Percentiles rank a stretch among this genome's conserved stretches.
These are phyloP conservation scores for Penaeus chinensis DNA, from an alignment of 1,140 invertebrate species.

Conservation along the genomic window DNA sequence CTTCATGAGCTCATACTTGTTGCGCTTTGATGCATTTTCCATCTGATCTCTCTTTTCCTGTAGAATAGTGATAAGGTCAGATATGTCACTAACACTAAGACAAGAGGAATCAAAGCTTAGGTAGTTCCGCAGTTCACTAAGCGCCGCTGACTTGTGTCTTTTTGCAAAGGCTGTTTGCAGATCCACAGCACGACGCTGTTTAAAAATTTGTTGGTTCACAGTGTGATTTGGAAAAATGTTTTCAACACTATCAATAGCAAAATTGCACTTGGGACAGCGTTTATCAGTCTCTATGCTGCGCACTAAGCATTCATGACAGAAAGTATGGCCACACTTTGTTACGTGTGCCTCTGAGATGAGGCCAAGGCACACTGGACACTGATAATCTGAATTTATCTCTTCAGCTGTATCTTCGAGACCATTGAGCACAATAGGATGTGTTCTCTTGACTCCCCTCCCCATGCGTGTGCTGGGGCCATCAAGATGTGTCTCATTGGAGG, in stretches of 20 bases:
- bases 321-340: slow-evolving; percentile 94
- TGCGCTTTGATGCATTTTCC: slow-evolving; percentile 81
- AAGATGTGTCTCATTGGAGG: slow-evolving; percentile 41
- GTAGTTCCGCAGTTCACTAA: slow-evolving; percentile 66
- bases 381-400: slow-evolving; percentile 71
- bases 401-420: slow-evolving; percentile 57
- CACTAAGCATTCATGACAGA: slow-evolving; percentile 87
- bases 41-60: slow-evolving; percentile 82
- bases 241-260: slow-evolving; percentile 77
- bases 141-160: slow-evolving; percentile 57
- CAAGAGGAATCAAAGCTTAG: slow-evolving; percentile 66
- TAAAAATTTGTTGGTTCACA: slow-evolving; percentile 84
- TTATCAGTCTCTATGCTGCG: slow-evolving; percentile 82
- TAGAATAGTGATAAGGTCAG: slow-evolving; percentile 83
- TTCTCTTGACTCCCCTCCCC: slow-evolving; percentile 53
- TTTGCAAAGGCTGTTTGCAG: slow-evolving; percentile 64
- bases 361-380: slow-evolving; percentile 92
- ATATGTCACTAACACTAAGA: slow-evolving; percentile 82
- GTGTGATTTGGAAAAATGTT: slow-evolving; percentile 89
- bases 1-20: slow-evolving; percentile 83
- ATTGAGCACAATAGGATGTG: slow-evolving; percentile 57
- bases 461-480: slow-evolving; percentile 32
- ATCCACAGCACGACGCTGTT: slow-evolving; percentile 76
- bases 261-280: slow-evolving; percentile 89
- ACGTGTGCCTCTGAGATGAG: slow-evolving; percentile 91